phyloP scores from a whole-genome alignment of 2,888 invertebrate genomes.

The Coenonympha arcania region DNA sequence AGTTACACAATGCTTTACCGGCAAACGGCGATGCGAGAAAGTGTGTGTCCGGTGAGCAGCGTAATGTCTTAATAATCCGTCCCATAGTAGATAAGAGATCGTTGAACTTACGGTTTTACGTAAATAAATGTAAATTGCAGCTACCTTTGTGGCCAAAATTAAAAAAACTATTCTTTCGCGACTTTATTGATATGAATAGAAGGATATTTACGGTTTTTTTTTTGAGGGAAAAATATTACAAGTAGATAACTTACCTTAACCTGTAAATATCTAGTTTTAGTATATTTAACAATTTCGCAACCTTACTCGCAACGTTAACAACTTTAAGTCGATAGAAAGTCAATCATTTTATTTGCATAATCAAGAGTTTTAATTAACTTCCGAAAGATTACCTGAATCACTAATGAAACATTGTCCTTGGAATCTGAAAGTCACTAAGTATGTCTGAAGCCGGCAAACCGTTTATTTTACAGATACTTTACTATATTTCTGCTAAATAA shows the following conservation, averaged over 20 bases:
- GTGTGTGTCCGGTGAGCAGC: neutral
- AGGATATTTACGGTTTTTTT: no score
- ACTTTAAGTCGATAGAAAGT: neutral
- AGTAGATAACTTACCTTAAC: no score
- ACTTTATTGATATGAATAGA: no score
- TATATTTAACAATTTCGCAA: neutral
- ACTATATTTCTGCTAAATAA: no score
- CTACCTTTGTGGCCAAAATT: neutral
- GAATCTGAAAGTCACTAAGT: neutral
- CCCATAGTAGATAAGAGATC: neutral
- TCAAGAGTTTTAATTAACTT: neutral
- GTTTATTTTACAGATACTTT: no score
- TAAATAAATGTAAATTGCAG: neutral
- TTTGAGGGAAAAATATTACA: no score
- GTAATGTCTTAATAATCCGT: neutral
- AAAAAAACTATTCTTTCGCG: no score
- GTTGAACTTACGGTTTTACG: neutral
- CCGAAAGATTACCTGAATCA: neutral
- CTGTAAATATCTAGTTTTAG: no score
- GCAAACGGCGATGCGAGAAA: neutral
- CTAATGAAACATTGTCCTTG: neutral
- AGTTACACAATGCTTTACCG: constrained; percentile 1
- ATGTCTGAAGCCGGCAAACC: neutral
- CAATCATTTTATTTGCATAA: neutral
- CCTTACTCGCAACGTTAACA: neutral